Percentiles rank a stretch among this genome's conserved stretches.
Evolutionary conservation across 1,140 invertebrate species (phyloP).

Genomic region (Nylanderia fulva): DNA sequence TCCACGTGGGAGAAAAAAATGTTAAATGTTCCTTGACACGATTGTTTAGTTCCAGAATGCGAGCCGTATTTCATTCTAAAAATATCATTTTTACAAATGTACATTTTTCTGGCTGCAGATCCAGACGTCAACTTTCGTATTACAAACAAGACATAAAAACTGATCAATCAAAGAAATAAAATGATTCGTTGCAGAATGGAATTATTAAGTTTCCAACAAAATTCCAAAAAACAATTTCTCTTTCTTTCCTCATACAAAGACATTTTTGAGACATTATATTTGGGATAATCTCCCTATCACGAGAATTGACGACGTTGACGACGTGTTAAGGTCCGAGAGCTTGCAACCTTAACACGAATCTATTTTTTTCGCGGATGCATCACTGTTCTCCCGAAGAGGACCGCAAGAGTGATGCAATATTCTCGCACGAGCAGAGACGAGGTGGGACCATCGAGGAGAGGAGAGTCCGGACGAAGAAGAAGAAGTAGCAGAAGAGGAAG

Average conservation of each 20-base stretch:
- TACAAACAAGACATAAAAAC: background rate
- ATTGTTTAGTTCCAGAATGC: conserved; percentile 45
- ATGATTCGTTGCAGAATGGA: background rate
- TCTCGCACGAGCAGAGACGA: conserved; percentile 31
- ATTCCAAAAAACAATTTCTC: background rate
- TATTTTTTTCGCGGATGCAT: conserved; percentile 80
- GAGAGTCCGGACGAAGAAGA: conserved; percentile 30
- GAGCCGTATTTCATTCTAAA: conserved; percentile 24
- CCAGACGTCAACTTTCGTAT: conserved; percentile 18
- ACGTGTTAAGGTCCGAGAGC: conserved; percentile 26
- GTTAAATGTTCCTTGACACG: conserved; percentile 31
- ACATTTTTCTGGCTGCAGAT: conserved; percentile 31
- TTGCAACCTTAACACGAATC: conserved; percentile 80
- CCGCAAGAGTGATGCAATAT: conserved; percentile 33
- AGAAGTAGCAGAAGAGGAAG: conserved; percentile 38
- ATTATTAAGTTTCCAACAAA: background rate
- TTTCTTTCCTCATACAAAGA: background rate
- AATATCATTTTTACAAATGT: conserved; percentile 31
- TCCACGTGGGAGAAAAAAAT: background rate
- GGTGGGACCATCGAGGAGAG: conserved; percentile 4
- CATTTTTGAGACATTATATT: background rate
- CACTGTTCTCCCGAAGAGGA: conserved; percentile 47
- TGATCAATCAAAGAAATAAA: conserved; percentile 8
- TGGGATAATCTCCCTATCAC: background rate
- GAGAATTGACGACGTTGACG: background rate